Evolutionary conservation across 2,797 vertebrate species (phyloP).

Genomic region (Heliangelus exortis): DNA sequence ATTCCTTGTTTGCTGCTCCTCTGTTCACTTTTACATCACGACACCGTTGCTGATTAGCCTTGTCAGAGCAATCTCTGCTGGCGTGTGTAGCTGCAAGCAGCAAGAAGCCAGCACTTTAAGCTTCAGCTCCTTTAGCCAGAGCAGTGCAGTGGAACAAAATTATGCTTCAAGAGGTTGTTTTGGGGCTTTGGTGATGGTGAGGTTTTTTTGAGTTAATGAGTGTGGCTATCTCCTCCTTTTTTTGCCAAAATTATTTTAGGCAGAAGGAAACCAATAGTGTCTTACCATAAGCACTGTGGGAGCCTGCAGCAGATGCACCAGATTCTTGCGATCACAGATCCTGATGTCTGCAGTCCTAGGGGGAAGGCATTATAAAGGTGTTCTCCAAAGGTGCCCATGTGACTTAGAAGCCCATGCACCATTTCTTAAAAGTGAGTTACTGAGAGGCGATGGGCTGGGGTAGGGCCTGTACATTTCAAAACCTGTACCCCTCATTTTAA

Average conservation of each 20-base stretch:
- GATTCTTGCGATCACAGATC: neutral
- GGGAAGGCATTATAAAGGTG: neutral
- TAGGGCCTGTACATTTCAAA: conserved; percentile 21
- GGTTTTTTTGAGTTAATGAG: neutral
- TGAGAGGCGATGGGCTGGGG: neutral
- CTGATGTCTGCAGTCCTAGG: neutral
- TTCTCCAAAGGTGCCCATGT: neutral
- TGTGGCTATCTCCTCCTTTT: neutral
- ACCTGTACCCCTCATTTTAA: conserved; percentile 42
- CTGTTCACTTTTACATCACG: neutral
- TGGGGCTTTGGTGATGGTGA: neutral
- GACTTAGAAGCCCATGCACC: neutral
- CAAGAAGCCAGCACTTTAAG: neutral
- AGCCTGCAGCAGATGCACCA: neutral
- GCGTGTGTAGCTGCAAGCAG: neutral
- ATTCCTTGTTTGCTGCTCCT: neutral
- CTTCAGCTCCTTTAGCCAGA: neutral
- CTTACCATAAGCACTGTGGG: neutral
- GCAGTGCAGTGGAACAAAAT: neutral
- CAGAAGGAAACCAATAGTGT: neutral
- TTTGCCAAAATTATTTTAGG: neutral
- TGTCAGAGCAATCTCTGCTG: neutral
- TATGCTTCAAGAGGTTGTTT: neutral
- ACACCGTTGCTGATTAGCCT: accelerated
- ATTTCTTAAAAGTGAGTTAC: neutral